These are phyloP conservation scores for Nycticebus coucang DNA, from an alignment of 2,113 vertebrate genomes.

Conservation along the genomic window DNA sequence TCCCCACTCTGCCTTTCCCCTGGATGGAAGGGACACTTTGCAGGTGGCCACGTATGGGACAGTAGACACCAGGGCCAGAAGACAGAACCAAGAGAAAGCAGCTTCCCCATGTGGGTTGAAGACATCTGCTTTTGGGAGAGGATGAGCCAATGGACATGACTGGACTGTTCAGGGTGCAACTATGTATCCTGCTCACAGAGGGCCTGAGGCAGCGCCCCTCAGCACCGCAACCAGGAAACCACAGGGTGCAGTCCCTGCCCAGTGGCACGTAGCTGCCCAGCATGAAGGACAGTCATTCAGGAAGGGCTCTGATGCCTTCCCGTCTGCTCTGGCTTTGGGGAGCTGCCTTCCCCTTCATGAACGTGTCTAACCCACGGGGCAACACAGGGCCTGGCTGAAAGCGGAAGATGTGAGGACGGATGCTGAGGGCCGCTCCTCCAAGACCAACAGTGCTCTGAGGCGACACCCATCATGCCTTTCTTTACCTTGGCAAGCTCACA, in stretches of 20 bases:
- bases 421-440: slow-evolving; percentile 37
- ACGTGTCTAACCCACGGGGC: not conserved
- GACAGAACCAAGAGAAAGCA: not conserved
- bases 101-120: not conserved
- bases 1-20: fast-evolving
- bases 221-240: not conserved
- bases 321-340: not conserved
- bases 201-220: not conserved
- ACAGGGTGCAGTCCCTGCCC: not conserved
- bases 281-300: slow-evolving; percentile 25
- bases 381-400: not conserved
- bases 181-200: not conserved
- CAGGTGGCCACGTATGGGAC: not conserved
- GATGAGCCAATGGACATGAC: fast-evolving
- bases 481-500: slow-evolving; percentile 70
- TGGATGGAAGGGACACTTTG: not conserved
- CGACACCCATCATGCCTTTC: slow-evolving; percentile 47
- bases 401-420: not conserved
- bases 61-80: not conserved
- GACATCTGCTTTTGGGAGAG: not conserved
- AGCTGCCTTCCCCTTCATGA: not conserved
- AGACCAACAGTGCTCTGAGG: slow-evolving; percentile 56
- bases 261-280: not conserved
- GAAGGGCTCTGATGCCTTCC: slow-evolving; percentile 2
- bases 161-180: not conserved